Conservation (phyloP, 2,797 vertebrate genomes). For the Antrozous pallidus region DNA sequence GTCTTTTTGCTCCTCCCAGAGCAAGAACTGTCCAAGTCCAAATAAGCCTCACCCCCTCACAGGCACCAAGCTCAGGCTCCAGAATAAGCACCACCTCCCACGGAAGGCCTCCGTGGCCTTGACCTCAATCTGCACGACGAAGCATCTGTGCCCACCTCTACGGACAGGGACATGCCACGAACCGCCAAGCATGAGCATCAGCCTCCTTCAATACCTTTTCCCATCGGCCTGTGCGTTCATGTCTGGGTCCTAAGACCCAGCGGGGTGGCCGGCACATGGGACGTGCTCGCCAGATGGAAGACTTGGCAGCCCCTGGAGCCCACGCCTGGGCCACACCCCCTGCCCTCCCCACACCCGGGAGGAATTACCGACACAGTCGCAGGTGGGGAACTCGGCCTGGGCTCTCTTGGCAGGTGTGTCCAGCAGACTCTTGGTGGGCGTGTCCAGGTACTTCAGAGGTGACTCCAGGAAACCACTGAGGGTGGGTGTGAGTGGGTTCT, state of each 20-base stretch:
- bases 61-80: background rate
- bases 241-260: background rate
- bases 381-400: constrained; percentile 92
- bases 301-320: background rate
- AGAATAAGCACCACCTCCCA: background rate
- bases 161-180: accelerated
- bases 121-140: accelerated
- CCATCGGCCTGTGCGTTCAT: background rate
- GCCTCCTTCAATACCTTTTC: background rate
- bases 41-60: background rate
- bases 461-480: constrained; percentile 96
- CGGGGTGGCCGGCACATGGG: background rate
- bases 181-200: accelerated
- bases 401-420: constrained; percentile 93
- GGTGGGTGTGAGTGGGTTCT: constrained; percentile 90
- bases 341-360: background rate
- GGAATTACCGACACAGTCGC: constrained; percentile 95
- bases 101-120: background rate
- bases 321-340: background rate
- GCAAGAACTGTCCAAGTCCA: background rate
- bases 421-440: constrained; percentile 93
- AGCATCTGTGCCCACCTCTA: background rate
- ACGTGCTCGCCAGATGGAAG: background rate
- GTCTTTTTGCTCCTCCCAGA: background rate
- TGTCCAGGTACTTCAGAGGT: constrained; percentile 94